Conservation (phyloP, 2,888 invertebrate species). For the Macropis europaea region DNA sequence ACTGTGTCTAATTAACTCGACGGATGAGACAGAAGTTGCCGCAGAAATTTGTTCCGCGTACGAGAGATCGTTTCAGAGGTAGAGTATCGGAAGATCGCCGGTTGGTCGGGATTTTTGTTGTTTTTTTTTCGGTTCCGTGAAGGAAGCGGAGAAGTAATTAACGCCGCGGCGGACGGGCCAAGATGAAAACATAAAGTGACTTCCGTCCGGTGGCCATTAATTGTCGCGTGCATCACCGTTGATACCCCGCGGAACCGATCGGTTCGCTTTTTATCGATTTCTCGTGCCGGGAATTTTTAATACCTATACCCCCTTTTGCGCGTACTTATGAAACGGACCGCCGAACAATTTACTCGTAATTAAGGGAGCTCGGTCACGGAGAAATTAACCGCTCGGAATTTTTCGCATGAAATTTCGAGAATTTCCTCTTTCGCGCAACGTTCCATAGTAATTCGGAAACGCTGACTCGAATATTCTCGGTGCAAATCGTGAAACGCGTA, state of each 20-base stretch:
- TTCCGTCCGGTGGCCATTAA: constrained; percentile 49
- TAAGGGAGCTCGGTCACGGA: too few relatives aligned
- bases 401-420: too few relatives aligned
- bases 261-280: constrained; percentile 47
- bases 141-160: constrained; percentile 45
- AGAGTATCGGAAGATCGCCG: neutral
- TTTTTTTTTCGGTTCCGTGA: constrained; percentile 7
- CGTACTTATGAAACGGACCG: constrained; percentile 31
- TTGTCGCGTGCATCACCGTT: constrained; percentile 42
- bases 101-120: neutral
- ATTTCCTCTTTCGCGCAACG: too few relatives aligned
- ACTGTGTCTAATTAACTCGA: too few relatives aligned
- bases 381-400: too few relatives aligned
- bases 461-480: too few relatives aligned
- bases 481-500: too few relatives aligned
- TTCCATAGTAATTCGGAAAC: too few relatives aligned
- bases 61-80: neutral
- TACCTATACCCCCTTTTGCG: constrained; percentile 36
- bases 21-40: too few relatives aligned
- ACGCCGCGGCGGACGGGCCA: constrained; percentile 38
- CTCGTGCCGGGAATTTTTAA: constrained; percentile 51
- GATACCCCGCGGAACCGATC: constrained; percentile 40
- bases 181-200: constrained; percentile 52
- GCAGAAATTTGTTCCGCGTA: neutral
- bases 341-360: constrained; percentile 32